These are phyloP conservation scores for Megastigmus dorsalis DNA, from an alignment of 2,888 invertebrate genomes.

Conservation along the genomic window DNA sequence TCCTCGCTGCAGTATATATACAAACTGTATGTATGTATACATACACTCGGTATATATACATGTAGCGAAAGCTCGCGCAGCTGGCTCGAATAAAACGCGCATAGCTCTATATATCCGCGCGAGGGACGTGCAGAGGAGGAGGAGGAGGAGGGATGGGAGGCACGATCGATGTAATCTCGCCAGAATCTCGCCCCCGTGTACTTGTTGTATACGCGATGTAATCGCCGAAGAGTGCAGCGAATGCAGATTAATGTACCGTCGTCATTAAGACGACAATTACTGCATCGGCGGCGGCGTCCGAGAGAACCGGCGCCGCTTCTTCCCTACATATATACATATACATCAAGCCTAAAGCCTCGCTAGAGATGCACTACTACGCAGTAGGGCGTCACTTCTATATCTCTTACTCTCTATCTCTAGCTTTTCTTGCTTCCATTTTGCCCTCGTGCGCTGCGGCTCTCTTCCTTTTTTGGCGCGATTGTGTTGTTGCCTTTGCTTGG, in stretches of 20 bases:
- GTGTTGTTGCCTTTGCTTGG: no score
- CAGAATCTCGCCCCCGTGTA: constrained; percentile 39
- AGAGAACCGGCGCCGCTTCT: no score
- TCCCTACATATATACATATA: no score
- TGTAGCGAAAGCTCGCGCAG: no score
- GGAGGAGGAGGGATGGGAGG: no score
- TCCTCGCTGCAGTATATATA: no score
- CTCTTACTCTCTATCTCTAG: not conserved
- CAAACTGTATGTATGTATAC: no score
- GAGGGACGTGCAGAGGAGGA: not conserved
- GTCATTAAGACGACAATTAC: constrained; percentile 48
- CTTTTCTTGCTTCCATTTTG: no score
- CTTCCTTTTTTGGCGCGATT: no score
- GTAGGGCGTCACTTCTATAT: not conserved
- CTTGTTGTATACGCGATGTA: constrained; percentile 35
- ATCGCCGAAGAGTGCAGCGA: constrained; percentile 51
- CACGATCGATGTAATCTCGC: constrained; percentile 49
- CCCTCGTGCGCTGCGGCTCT: not conserved
- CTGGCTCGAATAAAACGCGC: constrained; percentile 31
- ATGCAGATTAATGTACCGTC: constrained; percentile 49
- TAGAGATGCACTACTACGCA: no score
- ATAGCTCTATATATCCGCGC: not conserved
- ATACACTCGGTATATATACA: no score
- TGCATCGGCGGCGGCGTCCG: constrained; percentile 26
- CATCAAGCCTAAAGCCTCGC: no score